Evolutionary conservation across 2,113 vertebrate species (phyloP), one percentile per base, ranked within the genome.

Genomic region (Nothoprocta pentlandii): DNA sequence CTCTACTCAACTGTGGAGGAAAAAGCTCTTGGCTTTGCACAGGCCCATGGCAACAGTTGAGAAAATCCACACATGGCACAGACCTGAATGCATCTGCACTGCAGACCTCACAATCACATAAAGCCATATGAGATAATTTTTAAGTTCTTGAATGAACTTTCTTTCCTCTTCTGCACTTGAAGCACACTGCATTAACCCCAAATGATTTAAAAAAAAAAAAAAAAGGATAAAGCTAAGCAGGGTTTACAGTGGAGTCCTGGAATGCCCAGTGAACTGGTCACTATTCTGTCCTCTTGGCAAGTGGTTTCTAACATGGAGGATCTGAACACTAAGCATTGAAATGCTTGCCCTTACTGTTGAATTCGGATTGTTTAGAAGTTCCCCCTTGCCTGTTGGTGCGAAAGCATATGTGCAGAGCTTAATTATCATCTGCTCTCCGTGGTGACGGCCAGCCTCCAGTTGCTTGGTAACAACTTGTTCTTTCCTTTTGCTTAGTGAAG

Each of bases 371-470:
- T 96, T 95, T 79, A 76, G 84, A 95, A 95, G 80, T 90, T 93
- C 62, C 19, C 62, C 74, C 93, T 84, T 1, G 59, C 83, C 90
- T 94, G 90, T 95, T 96, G 89, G 66, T 86, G 34, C 89, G 90
- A 95, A 97, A 95, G 90, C 93, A 93, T 96, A 96, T 95, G 92
- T 90, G 88, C 69, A 49, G 66, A 92, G 77, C 90, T 80, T 95
- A 95, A 93, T 96, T 95, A 90, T 94, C 92, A 87, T 93, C 93
- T 95, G 93, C 89, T 95, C 86, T 88, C 90, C 92, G 79, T 95
- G 88, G 93, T 93, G 93, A 95, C 36, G 25, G 80, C 83, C 83
- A 89, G 80, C 94, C 87, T 91, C 20, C 70, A 39, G 90, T 97
- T 97, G 95, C 95, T 82, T 95, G 74, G 96, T 96, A 95, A 95